Evolutionary conservation across 2,113 vertebrate genomes (phyloP).

Genomic region (Chamaea fasciata): DNA sequence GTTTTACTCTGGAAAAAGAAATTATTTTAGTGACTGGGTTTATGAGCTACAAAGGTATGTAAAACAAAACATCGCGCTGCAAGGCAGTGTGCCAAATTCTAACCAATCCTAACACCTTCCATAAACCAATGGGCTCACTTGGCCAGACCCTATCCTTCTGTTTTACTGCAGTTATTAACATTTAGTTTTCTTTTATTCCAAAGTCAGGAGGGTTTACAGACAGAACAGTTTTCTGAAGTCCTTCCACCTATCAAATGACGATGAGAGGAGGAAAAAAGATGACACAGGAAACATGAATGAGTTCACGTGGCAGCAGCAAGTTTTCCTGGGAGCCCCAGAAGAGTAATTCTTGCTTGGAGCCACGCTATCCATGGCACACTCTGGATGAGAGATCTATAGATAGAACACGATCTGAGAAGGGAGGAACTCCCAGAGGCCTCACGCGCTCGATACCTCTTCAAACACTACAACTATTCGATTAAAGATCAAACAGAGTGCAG

Average conservation of each 20-base stretch:
- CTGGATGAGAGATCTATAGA: neutral
- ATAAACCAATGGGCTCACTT: neutral
- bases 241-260: neutral
- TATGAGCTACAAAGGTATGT: constrained; percentile 45
- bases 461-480: neutral
- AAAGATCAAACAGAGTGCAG: constrained; percentile 7
- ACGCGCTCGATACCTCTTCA: neutral
- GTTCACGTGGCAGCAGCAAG: neutral
- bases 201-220: neutral
- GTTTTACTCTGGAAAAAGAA: constrained; percentile 26
- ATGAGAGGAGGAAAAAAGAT: neutral
- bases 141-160: neutral
- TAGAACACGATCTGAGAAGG: neutral
- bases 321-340: neutral
- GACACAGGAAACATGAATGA: neutral
- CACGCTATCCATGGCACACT: neutral
- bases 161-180: neutral
- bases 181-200: neutral
- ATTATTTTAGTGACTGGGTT: constrained; percentile 4
- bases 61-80: neutral
- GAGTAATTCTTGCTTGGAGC: neutral
- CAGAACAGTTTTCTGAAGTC: neutral
- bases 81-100: neutral
- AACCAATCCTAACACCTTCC: neutral
- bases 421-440: constrained; percentile 18